Percentiles rank a stretch among this genome's conserved stretches.
phyloP scores from a whole-genome alignment of 2,797 vertebrate genomes.

The Hemibagrus guttatus region DNA sequence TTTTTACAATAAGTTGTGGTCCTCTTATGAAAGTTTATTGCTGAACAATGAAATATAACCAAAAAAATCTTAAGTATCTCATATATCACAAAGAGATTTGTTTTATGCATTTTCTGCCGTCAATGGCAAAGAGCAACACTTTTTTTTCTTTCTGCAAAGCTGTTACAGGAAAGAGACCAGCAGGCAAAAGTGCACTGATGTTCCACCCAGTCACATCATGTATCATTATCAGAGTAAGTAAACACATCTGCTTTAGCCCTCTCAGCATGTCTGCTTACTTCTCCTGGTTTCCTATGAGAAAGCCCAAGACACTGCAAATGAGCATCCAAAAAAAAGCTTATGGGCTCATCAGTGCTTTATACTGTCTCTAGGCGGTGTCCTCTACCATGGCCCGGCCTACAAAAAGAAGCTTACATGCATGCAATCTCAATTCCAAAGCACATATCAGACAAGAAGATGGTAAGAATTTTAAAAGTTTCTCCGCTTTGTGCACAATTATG shows the following conservation, averaged over 20 bases:
- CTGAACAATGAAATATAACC: too few relatives aligned
- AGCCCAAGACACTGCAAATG: conserved; percentile 57
- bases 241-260: conserved; percentile 39
- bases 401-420: conserved; percentile 43
- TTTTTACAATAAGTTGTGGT: too few relatives aligned
- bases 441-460: not conserved
- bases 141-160: conserved; percentile 1
- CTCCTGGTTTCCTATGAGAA: conserved; percentile 24
- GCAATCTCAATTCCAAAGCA: not conserved
- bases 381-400: conserved; percentile 39
- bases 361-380: conserved; percentile 56
- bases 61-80: too few relatives aligned
- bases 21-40: too few relatives aligned
- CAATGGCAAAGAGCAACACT: not conserved
- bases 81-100: not conserved
- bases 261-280: conserved; percentile 26
- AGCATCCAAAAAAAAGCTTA: conserved; percentile 58
- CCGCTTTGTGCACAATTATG: not conserved
- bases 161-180: not conserved
- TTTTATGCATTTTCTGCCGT: not conserved
- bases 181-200: conserved; percentile 8
- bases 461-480: not conserved
- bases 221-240: conserved; percentile 23
- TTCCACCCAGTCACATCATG: conserved; percentile 16
- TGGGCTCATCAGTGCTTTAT: conserved; percentile 69